Conservation (phyloP, 2,888 invertebrate species). For the Oxystoma pomonae region DNA sequence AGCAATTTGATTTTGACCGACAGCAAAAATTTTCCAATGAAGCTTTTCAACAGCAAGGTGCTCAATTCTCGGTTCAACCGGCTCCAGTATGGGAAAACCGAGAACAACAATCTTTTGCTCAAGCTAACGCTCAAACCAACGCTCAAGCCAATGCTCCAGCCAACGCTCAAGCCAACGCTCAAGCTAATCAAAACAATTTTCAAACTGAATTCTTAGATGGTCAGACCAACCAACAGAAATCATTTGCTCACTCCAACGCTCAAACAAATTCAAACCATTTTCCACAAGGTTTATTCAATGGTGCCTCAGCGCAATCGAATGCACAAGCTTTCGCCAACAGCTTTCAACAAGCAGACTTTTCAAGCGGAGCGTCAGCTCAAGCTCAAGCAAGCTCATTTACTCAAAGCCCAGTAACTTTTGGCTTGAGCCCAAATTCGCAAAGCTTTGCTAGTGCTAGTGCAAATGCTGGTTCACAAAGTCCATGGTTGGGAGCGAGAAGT, state of each 20-base stretch:
- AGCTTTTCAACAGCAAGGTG: background rate
- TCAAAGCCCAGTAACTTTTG: background rate
- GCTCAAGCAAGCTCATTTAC: background rate
- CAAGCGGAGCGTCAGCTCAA: background rate
- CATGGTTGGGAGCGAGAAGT: background rate
- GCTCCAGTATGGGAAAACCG: background rate
- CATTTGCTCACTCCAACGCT: background rate
- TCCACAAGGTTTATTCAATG: background rate
- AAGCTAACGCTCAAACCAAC: conserved; percentile 7
- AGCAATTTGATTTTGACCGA: background rate
- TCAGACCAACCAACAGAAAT: background rate
- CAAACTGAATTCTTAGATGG: background rate
- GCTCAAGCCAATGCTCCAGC: conserved; percentile 3
- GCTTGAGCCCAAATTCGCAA: background rate
- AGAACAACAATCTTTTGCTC: too few relatives aligned
- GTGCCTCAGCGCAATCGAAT: background rate
- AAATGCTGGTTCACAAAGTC: background rate
- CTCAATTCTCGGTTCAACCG: background rate
- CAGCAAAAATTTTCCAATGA: background rate
- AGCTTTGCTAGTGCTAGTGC: background rate
- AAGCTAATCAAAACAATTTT: background rate
- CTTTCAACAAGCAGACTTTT: background rate
- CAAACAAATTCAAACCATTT: background rate
- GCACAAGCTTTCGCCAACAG: background rate
- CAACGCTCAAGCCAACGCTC: background rate